Base-by-base conservation (phyloP, 2,888 invertebrate species). In the Agriopis leucophaearia region DNA sequence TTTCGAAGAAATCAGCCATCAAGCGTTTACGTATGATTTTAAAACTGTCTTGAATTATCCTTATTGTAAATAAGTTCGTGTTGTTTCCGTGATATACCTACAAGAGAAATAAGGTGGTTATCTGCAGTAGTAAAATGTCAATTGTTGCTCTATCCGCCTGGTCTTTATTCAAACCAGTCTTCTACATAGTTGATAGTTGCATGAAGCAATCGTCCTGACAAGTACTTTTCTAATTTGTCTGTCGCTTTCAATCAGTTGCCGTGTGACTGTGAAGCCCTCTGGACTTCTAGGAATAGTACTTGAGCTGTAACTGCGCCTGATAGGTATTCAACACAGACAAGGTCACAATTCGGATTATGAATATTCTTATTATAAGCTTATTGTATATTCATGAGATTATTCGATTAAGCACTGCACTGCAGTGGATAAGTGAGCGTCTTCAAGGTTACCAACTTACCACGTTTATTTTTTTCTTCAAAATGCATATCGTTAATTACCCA, bases 181-280 rank as follows among this genome's bases (percentile, higher is more conserved):
- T 66, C 60, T 55, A 64, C 71, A 57, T 44, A 60, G 56, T 64
- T 66, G 58, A 57, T 44, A 60, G 56, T 64, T 66, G 58, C 63
- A 62, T 38, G 18, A 40, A 18, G 38, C 15, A 27, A 40, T 44
- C 35, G 60, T 27, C 27, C 42, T 54, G 57, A 60, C 40, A 18
- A 62, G 61, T 57, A 66, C 68, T 68, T 50, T 68, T 70, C 56
- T 68, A 64, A 70, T 69, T 55, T 68, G 64, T 66, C 66, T 66
- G 66, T 71, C 71, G 64, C 62, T 70, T 64, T 71, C 71, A 69
- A 70, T 73, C 70, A 71, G 52, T 51, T n/a, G 12, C 27, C 27
- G 50, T 27, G 13, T 9, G 51, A 35, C 62, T 63, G 47, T 42
- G 64, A 64, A 59, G 47, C 66, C 66, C 62, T 58, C 58, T 35